A percentile compares a stretch with the other conserved stretches of the same genome.
phyloP scores from a whole-genome alignment of 2,113 vertebrate genomes.

The Menura novaehollandiae region DNA sequence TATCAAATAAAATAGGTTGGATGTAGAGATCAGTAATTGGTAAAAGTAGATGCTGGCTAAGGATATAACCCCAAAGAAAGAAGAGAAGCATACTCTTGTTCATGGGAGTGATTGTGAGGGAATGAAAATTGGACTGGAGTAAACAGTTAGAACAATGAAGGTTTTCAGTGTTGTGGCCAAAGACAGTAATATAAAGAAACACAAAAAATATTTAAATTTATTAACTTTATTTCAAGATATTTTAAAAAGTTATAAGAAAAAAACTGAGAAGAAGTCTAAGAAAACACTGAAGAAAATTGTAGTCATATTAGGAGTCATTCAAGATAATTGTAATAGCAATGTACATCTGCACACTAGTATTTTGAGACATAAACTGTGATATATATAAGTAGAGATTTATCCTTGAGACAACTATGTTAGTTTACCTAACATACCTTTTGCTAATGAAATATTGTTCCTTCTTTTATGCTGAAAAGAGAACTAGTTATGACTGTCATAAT shows the following conservation, averaged over 20 bases:
- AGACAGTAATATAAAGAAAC: neutral
- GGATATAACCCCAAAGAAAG: neutral
- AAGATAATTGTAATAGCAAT: neutral
- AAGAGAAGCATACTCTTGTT: neutral
- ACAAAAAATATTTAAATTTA: neutral
- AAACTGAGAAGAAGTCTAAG: neutral
- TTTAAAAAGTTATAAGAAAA: neutral
- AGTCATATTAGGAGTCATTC: neutral
- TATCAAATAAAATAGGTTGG: neutral
- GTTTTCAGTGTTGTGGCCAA: neutral
- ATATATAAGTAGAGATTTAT: neutral
- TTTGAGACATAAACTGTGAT: neutral
- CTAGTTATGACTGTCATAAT: neutral
- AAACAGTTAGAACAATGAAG: neutral
- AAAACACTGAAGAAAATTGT: neutral
- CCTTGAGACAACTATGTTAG: neutral
- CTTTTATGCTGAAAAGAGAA: neutral
- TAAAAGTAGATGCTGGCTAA: neutral
- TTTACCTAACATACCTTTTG: neutral
- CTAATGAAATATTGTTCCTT: neutral
- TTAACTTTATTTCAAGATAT: neutral
- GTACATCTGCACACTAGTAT: neutral
- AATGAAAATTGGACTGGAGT: neutral
- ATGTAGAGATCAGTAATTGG: neutral
- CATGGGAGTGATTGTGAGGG: neutral